Conservation (phyloP, 2,113 vertebrate genomes). For the Chlorodrepanis virens region DNA sequence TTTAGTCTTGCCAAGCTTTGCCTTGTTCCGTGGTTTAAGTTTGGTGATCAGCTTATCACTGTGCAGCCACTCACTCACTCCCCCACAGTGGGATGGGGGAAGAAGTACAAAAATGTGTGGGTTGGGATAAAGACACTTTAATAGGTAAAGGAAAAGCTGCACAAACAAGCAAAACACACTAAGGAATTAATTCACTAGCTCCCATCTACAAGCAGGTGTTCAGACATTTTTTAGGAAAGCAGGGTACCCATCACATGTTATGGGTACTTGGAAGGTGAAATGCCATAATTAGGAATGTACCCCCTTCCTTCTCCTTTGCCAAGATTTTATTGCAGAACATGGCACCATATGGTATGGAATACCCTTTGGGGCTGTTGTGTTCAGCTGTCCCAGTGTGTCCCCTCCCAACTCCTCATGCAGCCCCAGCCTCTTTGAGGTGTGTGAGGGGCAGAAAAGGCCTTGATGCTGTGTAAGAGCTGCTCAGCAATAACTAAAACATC, state of each 20-base stretch:
- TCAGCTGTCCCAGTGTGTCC: not conserved
- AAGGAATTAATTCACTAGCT: not conserved
- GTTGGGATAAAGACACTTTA: not conserved
- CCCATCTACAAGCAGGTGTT: not conserved
- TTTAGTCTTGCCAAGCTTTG: not conserved
- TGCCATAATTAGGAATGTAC: not conserved
- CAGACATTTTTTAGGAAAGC: not conserved
- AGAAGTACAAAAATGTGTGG: not conserved
- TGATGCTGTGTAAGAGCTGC: not conserved
- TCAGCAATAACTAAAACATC: not conserved
- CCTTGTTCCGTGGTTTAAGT: not conserved
- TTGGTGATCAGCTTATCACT: not conserved
- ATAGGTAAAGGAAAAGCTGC: not conserved
- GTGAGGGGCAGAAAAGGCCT: not conserved
- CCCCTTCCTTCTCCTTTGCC: not conserved
- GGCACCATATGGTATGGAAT: not conserved
- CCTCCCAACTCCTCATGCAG: not conserved
- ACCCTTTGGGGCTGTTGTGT: not conserved
- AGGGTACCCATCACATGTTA: rapidly evolving
- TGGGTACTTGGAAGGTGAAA: not conserved
- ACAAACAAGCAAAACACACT: not conserved
- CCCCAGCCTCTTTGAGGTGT: not conserved
- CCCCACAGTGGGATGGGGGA: not conserved
- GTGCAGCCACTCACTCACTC: not conserved
- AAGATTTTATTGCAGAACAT: not conserved